Conservation (phyloP, 2,113 vertebrate genomes). For the Psilopogon haemacephalus region DNA sequence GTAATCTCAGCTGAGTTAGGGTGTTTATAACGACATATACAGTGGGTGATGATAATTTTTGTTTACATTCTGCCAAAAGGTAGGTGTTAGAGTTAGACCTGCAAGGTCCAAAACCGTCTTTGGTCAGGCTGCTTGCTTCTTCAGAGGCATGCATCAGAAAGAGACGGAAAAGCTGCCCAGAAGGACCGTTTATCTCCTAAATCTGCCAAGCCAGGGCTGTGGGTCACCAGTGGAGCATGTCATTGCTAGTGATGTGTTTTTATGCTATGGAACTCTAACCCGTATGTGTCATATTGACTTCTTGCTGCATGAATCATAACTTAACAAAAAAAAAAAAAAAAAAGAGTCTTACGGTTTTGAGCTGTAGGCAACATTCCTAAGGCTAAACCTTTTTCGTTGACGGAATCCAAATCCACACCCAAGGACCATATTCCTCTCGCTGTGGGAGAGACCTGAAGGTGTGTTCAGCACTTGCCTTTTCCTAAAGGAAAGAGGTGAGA, state of each 20-base stretch:
- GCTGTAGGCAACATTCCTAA: constrained; percentile 76
- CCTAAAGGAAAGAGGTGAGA: constrained; percentile 60
- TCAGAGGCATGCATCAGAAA: constrained; percentile 10
- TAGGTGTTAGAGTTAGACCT: constrained; percentile 44
- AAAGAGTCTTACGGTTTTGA: constrained; percentile 73
- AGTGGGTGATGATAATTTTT: constrained; percentile 28
- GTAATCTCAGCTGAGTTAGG: constrained; percentile 37
- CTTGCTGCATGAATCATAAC: constrained; percentile 80
- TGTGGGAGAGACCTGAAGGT: constrained; percentile 52
- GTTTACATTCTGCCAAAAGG: constrained; percentile 72
- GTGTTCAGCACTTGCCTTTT: constrained; percentile 60
- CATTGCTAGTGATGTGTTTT: constrained; percentile 68
- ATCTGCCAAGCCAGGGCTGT: constrained; percentile 55
- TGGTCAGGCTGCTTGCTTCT: constrained; percentile 32
- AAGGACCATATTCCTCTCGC: constrained; percentile 47
- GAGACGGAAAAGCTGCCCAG: background rate
- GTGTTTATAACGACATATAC: constrained; percentile 44
- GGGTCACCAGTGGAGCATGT: constrained; percentile 70
- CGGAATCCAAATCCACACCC: constrained; percentile 60
- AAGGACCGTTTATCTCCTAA: constrained; percentile 10
- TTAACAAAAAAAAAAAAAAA: constrained; percentile 71
- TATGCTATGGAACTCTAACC: constrained; percentile 74
- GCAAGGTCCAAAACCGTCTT: constrained; percentile 30
- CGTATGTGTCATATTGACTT: constrained; percentile 75
- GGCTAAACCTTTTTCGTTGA: constrained; percentile 80